Base-by-base conservation (phyloP, 2,888 invertebrate species). In the Catocala fraxini region DNA sequence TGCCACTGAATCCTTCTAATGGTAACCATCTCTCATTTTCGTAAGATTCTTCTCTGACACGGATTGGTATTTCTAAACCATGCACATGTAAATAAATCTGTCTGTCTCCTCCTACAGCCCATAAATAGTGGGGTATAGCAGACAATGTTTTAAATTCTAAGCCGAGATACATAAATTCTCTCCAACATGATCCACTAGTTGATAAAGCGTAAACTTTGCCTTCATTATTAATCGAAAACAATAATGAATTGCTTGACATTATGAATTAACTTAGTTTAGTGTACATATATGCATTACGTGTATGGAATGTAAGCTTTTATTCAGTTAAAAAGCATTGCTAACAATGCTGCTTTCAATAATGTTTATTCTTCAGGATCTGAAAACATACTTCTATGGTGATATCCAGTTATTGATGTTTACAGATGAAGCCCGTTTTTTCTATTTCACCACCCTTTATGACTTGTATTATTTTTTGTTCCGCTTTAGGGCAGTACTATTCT, bases 1-100 rank as follows among this genome's bases (percentile, higher is more conserved):
- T 95, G 49, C 96, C 96, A 65, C 97, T 97, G 86, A 98, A 98
- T 4, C 98, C 98, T 88, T 97, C 97, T 52, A 98, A 95, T 1
- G 99, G 98, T 67, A 98, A 95, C 99, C 99, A 99, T 71, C 99
- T 95, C 96, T 99, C 98, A 88, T 99, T 99, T 92, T 99, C 98
- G 86, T 97, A 99, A 0, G 98, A 96, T 86, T 98, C 98, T 89
- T 98, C 98, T 86, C 97, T 97, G 0, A 98, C 97, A 69, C 98
- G 94, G 71, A 99, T 98, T 0, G 98, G 98, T 77, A 98, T 96
- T 89, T 98, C 98, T 63, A 98, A 92, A 0, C 97, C 97, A 84
- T 98, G 97, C 6, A 99, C 98, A 83, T 98, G 98, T 2, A 98
- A 96, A 86, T 99, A 98, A 56, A 98, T 97, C 91, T 98, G 98